Evolutionary conservation across 2,888 invertebrate genomes (phyloP), one percentile per base, ranked within the genome.

Genomic region (Polydrusus cervinus): DNA sequence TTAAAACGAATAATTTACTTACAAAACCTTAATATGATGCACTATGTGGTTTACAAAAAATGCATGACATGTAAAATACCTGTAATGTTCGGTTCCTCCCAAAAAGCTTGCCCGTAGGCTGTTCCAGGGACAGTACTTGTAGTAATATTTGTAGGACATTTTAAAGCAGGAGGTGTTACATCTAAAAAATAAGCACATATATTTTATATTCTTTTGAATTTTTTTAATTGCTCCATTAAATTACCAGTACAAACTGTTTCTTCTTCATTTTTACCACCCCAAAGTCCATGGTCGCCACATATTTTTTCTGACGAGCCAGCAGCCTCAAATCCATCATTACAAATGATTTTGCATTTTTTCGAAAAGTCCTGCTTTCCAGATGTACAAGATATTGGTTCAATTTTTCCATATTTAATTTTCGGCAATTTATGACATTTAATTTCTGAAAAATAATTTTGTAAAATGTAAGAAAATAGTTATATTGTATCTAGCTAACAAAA

Each of bases 201-300:
- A 51, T 47, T 16, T 75, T 13, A 8, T 25, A 7, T 1, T 14
- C 25, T 88, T 51, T 14, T 16, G 30, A 10, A 14, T 55, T 40
- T 13, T 30, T 13, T n/a, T 38, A 38, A 73, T 73, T 77, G 83
- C 84, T 25, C 1, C 5, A 3, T 13, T n/a, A 49, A 38, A 73
- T 73, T 77, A 83, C 85, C 84, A 80, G 79, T 82, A 79, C 86
- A 86, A 61, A 78, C 71, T 38, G 82, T 83, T 51, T 82, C 81
- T 66, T 82, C 81, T 64, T 83, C 81, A 61, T 84, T 87, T 71
- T 89, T 88, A 51, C 87, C 87, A 13, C 88, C 86, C 89, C 91
- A 91, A 82, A 89, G 87, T 0, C 90, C 89, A 43, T 89, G 90
- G 74, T 88, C 88, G 34, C 90, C 90, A 80, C 93, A 93, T 20